Evolutionary conservation across 2,797 vertebrate species (phyloP).

Genomic region (Gymnoscopelus braueri): DNA sequence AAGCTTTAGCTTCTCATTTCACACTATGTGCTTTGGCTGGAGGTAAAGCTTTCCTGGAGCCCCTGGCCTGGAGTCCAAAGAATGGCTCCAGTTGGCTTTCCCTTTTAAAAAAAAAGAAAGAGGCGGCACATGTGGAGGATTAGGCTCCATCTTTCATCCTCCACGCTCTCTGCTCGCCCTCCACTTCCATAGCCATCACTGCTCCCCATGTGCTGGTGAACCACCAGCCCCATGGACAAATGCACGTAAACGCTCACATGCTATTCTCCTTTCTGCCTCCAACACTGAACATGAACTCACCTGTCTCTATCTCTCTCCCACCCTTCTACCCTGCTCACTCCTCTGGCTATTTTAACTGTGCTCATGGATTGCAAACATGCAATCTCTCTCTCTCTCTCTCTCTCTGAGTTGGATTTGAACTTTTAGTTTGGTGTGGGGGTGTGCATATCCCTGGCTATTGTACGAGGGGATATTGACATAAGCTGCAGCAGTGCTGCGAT

Average conservation of each 20-base stretch:
- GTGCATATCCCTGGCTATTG: constrained; percentile 51
- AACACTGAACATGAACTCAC: constrained; percentile 52
- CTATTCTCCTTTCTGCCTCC: constrained; percentile 17
- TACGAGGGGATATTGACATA: constrained; percentile 63
- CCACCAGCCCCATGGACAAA: constrained; percentile 59
- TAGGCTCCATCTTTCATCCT: constrained; percentile 86
- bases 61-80: constrained; percentile 85
- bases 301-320: constrained; percentile 43
- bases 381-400: constrained; percentile 28
- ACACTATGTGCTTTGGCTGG: constrained; percentile 90
- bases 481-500: constrained; percentile 51
- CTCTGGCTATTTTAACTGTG: constrained; percentile 29
- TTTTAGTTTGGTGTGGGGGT: constrained; percentile 59
- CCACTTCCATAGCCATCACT: constrained; percentile 71
- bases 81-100: constrained; percentile 87
- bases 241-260: constrained; percentile 10
- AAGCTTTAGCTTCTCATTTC: constrained; percentile 89
- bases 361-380: constrained; percentile 37
- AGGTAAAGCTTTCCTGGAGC: constrained; percentile 83
- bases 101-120: constrained; percentile 65
- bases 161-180: constrained; percentile 81
- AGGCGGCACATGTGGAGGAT: constrained; percentile 86
- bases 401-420: constrained; percentile 62
- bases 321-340: constrained; percentile 4
- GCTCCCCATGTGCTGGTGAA: constrained; percentile 55